Conservation (phyloP, 2,797 vertebrate species). For the Melanotaenia maccullochi region DNA sequence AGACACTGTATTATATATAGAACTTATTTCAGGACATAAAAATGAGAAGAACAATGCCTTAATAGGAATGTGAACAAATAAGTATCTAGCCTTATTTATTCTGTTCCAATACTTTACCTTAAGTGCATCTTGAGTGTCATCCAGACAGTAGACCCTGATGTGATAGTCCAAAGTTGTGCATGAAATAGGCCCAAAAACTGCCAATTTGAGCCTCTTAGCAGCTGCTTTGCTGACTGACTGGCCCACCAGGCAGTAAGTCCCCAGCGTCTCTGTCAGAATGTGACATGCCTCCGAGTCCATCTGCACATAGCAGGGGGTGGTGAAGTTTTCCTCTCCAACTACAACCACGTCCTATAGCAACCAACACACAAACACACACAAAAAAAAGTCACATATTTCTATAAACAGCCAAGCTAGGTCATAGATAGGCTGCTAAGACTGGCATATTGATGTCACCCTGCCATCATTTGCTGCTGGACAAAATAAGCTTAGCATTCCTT, state of each 20-base stretch:
- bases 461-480: neutral
- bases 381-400: conserved; percentile 24
- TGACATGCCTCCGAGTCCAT: conserved; percentile 96
- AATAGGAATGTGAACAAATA: neutral
- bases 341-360: conserved; percentile 91
- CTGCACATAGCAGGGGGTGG: conserved; percentile 96
- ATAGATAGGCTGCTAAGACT: neutral
- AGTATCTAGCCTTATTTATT: neutral
- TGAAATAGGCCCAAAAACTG: conserved; percentile 92
- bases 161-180: conserved; percentile 94
- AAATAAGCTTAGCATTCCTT: conserved; percentile 18
- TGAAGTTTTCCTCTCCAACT: conserved; percentile 97
- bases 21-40: neutral
- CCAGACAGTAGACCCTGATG: conserved; percentile 95
- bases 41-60: neutral
- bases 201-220: conserved; percentile 93
- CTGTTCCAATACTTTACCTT: conserved; percentile 83
- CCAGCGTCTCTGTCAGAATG: conserved; percentile 94
- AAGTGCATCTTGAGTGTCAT: conserved; percentile 95
- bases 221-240: conserved; percentile 92
- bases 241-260: conserved; percentile 93
- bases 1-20: neutral
- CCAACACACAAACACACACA: conserved; percentile 39
- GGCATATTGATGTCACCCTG: neutral
- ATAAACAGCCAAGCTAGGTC: conserved; percentile 7